These are phyloP conservation scores for Oceanites oceanicus DNA, from an alignment of 2,113 vertebrate species.

Conservation along the genomic window DNA sequence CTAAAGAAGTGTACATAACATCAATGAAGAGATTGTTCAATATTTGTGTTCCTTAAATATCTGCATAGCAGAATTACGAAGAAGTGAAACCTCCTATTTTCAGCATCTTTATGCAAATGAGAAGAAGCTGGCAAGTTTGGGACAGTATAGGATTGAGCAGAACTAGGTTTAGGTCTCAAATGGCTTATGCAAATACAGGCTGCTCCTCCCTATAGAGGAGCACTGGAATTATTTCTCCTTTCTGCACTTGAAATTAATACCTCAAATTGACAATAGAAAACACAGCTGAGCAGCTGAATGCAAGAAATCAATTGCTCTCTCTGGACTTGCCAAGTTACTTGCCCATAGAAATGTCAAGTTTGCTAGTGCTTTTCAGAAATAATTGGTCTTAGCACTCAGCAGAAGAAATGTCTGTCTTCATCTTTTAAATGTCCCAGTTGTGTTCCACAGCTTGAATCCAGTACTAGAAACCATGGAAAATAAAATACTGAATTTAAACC, in stretches of 20 bases:
- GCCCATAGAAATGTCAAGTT: not conserved
- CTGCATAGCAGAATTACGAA: not conserved
- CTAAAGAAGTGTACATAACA: not conserved
- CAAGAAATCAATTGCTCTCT: not conserved
- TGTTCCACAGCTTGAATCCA: constrained; percentile 80
- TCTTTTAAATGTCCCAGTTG: constrained; percentile 67
- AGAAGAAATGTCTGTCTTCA: constrained; percentile 69
- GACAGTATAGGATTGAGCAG: not conserved
- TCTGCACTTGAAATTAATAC: not conserved
- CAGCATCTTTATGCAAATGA: not conserved
- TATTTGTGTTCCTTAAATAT: not conserved
- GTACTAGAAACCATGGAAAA: constrained; percentile 58
- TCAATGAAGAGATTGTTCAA: not conserved
- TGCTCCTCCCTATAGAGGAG: not conserved
- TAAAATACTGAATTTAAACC: not conserved
- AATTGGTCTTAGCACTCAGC: constrained; percentile 37
- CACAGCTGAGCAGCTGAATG: not conserved
- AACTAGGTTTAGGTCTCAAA: not conserved
- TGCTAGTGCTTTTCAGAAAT: constrained; percentile 43
- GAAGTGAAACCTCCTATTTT: not conserved
- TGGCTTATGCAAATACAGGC: not conserved
- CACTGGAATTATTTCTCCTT: not conserved
- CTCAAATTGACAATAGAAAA: not conserved
- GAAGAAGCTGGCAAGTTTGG: not conserved
- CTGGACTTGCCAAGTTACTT: not conserved